Base-by-base conservation (phyloP, 2,888 invertebrate genomes). In the Hyposoter didymator region DNA sequence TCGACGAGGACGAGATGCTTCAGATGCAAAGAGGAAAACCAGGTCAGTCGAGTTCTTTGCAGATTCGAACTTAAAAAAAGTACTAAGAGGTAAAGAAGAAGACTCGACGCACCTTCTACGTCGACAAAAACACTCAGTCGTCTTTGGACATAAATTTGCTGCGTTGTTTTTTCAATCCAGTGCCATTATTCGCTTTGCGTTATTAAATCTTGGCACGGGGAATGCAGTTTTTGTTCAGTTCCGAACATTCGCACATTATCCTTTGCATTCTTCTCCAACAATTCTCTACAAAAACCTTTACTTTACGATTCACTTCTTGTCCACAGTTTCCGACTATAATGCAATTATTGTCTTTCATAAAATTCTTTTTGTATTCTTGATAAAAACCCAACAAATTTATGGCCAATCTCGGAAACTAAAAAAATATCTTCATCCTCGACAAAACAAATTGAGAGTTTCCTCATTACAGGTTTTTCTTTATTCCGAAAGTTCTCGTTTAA, bases 1-100 rank as follows among this genome's bases (percentile, higher is more conserved):
- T 93, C 78, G 93, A 93, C 85, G 93, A 93, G 66, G 93, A 93
- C 78, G 93, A 94, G 75, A 87, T 93, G 43, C 64, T 70, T 0
- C 84, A 89, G 7, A 83, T 93, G 70, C 89, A 91, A 75, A 86
- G 84, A 55, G 89, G 87, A 78, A 88, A 84, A 86, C 80, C 88
- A 72, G 90, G 91, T 90, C 88, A 85, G 67, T 86, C 59, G 10
- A 47, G 32, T 64, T 52, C 22, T 45, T 39, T 14, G 19, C 12
- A 35, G 22, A 28, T 39, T 64, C 7, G 12, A 45, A 64, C 17
- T 72, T 55, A 28, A 49, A 52, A 79, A 45, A 64, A 22, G 10
- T 14, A 39, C 14, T 35, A 28, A 62, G 74, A 45, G 17, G 28
- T 45, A 5, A 17, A 66, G 35, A 28, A 28, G 8, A 55, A 45